Percentiles rank a stretch among this genome's conserved stretches.
Evolutionary conservation across 2,888 invertebrate genomes (phyloP).

Genomic region (Acronicta aceris): DNA sequence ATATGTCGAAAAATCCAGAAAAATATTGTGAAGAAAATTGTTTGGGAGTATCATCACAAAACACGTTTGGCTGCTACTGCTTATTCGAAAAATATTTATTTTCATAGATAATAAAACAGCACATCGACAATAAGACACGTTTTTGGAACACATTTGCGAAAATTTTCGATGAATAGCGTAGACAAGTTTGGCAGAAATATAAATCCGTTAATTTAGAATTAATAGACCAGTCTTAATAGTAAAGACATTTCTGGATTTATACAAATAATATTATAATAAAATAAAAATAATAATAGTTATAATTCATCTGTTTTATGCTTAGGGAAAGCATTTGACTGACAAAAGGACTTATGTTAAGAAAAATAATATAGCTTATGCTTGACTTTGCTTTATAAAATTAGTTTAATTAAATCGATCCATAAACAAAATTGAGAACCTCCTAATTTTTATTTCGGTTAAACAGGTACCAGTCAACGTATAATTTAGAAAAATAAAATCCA

Average conservation of each 20-base stretch:
- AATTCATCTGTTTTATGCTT: constrained; percentile 31
- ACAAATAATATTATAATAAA: constrained; percentile 36
- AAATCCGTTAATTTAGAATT: constrained; percentile 34
- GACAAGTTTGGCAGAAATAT: constrained; percentile 40
- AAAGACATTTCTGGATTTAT: constrained; percentile 36
- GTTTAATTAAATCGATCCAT: background rate
- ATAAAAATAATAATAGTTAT: background rate
- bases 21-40: background rate
- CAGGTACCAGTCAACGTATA: no score
- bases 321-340: constrained; percentile 16
- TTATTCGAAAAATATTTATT: constrained; percentile 40
- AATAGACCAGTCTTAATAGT: constrained; percentile 37
- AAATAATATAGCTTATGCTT: background rate
- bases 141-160: constrained; percentile 29
- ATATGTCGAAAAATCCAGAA: constrained; percentile 5
- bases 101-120: constrained; percentile 42
- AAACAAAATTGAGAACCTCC: no score
- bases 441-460: no score
- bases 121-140: constrained; percentile 50
- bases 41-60: constrained; percentile 3
- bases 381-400: background rate
- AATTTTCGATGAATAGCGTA: constrained; percentile 28
- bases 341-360: constrained; percentile 4
- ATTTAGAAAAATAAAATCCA: no score
- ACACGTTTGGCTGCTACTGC: constrained; percentile 8